These are phyloP conservation scores for Trypoxylus dichotomus DNA, from an alignment of 1,140 invertebrate genomes.

Conservation along the genomic window DNA sequence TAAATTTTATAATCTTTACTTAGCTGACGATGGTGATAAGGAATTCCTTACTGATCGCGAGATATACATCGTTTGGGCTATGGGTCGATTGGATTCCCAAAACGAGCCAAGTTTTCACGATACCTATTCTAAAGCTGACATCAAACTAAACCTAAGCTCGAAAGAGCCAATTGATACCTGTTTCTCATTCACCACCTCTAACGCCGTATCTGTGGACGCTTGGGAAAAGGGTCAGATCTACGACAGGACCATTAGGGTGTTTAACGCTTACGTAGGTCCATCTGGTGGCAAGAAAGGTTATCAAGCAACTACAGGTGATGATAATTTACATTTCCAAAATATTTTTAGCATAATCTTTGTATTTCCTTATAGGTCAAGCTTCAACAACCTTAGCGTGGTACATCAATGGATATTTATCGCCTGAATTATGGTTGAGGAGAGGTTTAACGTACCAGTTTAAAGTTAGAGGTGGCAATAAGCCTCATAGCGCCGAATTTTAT, in stretches of 20 bases:
- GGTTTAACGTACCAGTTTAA: constrained; percentile 83
- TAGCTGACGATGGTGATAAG: constrained; percentile 79
- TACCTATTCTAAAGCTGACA: constrained; percentile 71
- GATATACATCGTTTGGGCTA: constrained; percentile 80
- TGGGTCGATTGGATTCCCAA: constrained; percentile 77
- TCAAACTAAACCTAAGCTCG: constrained; percentile 68
- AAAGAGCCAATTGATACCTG: constrained; percentile 68
- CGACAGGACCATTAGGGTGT: constrained; percentile 75
- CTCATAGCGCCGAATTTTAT: constrained; percentile 82
- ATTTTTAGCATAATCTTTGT: neutral
- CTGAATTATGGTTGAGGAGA: constrained; percentile 84
- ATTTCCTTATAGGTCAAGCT: constrained; percentile 55
- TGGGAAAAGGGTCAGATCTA: constrained; percentile 80
- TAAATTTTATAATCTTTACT: neutral
- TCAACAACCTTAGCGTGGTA: constrained; percentile 73
- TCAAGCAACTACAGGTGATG: constrained; percentile 70
- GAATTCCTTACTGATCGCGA: constrained; percentile 68
- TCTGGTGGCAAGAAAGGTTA: constrained; percentile 77
- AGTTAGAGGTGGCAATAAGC: constrained; percentile 86
- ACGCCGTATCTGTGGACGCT: constrained; percentile 55
- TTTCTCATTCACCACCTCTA: constrained; percentile 66
- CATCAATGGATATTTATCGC: constrained; percentile 84
- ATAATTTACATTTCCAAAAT: neutral
- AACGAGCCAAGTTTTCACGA: constrained; percentile 85
- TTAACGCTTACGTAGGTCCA: constrained; percentile 78